Conservation (phyloP, 2,888 invertebrate genomes). For the Drosophila anomalata region DNA sequence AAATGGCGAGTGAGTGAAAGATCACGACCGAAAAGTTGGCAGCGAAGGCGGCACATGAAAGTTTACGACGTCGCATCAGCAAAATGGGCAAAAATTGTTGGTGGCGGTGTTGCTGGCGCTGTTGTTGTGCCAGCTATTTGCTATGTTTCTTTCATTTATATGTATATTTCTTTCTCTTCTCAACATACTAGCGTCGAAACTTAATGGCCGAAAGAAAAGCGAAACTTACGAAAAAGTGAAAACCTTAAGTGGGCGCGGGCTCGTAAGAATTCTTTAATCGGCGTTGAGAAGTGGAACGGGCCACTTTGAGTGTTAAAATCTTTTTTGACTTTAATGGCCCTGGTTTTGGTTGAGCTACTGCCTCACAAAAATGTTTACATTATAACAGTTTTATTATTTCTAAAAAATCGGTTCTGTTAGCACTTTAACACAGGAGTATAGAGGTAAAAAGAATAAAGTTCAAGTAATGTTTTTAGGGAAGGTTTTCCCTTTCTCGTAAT, state of each 20-base stretch:
- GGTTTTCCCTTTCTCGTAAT: not conserved
- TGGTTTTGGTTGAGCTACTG: not conserved
- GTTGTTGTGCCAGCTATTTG: conserved; percentile 24
- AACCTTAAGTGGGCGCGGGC: conserved; percentile 41
- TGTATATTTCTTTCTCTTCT: conserved; percentile 11
- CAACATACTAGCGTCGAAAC: conserved; percentile 17
- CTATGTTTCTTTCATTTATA: conserved; percentile 24
- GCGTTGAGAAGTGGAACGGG: conserved; percentile 11
- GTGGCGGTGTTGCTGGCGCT: conserved; percentile 26
- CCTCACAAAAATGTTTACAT: no score
- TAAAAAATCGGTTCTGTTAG: not conserved
- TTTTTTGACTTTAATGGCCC: conserved; percentile 2
- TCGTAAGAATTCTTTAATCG: conserved; percentile 35
- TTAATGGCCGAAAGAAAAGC: conserved; percentile 51
- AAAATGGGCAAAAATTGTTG: conserved; percentile 61
- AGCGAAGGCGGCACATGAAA: conserved; percentile 74
- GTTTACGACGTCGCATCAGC: conserved; percentile 66
- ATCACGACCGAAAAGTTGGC: conserved; percentile 77
- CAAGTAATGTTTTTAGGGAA: not conserved
- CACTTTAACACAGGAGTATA: not conserved
- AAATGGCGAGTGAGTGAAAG: conserved; percentile 67
- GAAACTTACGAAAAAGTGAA: conserved; percentile 45
- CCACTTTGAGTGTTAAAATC: conserved; percentile 22
- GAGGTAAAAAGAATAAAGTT: not conserved
- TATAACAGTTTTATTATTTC: not conserved